phyloP scores from a whole-genome alignment of 2,797 vertebrate species.

The Pyrocephalus nanus region DNA sequence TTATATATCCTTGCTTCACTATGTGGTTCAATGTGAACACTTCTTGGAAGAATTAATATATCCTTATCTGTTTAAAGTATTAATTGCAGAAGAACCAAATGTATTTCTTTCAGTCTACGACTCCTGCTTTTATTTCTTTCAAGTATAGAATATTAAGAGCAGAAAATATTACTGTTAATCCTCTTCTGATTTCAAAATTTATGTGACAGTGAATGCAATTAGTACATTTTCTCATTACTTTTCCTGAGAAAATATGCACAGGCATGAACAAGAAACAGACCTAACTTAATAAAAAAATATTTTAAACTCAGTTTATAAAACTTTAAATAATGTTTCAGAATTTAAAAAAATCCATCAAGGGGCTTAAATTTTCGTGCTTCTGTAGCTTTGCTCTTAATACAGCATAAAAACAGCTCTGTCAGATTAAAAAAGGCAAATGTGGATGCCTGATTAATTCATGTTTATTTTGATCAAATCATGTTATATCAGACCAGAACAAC shows the following conservation, averaged over 20 bases:
- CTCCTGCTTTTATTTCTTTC: neutral
- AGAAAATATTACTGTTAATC: neutral
- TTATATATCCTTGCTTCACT: neutral
- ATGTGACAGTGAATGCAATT: slow-evolving; percentile 22
- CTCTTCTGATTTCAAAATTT: slow-evolving; percentile 18
- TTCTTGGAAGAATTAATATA: neutral
- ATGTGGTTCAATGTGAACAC: neutral
- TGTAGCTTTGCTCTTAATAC: neutral
- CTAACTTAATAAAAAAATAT: neutral
- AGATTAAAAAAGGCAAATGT: neutral
- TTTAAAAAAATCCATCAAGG: neutral
- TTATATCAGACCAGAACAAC: neutral
- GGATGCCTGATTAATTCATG: neutral
- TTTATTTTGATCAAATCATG: slow-evolving; percentile 8
- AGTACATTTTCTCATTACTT: neutral
- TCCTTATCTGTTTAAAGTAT: neutral
- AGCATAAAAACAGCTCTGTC: neutral
- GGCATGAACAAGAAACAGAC: neutral
- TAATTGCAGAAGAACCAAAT: neutral
- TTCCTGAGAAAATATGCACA: slow-evolving; percentile 13
- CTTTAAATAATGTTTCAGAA: neutral
- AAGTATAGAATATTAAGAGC: neutral
- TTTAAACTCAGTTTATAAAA: neutral
- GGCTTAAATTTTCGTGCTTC: neutral
- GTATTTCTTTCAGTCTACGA: neutral